A percentile compares a stretch with the other conserved stretches of the same genome.
Evolutionary conservation across 1,140 invertebrate species (phyloP).

Genomic region (Caerostris extrusa): DNA sequence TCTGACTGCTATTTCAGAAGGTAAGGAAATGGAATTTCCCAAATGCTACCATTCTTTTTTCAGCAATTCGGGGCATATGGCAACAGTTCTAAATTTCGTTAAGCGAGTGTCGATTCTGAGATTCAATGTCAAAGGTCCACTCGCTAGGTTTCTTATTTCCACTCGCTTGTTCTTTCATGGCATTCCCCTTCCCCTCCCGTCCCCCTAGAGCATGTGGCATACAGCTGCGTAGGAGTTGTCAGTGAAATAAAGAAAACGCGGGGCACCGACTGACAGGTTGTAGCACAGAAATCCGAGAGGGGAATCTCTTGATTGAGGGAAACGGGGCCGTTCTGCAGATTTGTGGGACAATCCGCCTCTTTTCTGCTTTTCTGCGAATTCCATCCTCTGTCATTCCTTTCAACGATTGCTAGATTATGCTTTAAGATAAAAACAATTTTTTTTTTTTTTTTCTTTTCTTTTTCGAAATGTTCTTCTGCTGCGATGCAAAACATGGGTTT

Average conservation of each 20-base stretch:
- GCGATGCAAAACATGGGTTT: neutral
- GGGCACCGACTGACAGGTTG: conserved; percentile 41
- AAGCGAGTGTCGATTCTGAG: neutral
- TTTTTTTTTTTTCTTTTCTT: no score
- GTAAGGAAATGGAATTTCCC: no score
- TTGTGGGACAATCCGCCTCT: conserved; percentile 10
- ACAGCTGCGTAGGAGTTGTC: conserved; percentile 59
- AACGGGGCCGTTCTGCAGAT: neutral
- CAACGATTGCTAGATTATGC: neutral
- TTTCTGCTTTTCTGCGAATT: conserved; percentile 31
- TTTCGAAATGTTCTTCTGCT: neutral
- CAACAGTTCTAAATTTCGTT: neutral
- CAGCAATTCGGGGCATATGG: neutral
- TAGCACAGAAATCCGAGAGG: neutral
- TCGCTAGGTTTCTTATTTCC: conserved; percentile 49
- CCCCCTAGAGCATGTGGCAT: conserved; percentile 45
- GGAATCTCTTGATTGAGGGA: neutral
- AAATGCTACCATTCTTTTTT: no score
- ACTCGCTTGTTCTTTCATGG: conserved; percentile 1
- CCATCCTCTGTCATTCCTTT: neutral
- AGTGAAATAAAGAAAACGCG: conserved; percentile 20
- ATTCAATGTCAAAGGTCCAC: conserved; percentile 23
- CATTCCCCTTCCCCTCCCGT: neutral
- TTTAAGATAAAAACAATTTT: neutral
- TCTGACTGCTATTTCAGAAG: no score